Base-by-base conservation (phyloP, 2,113 vertebrate genomes). In the human region DNA sequence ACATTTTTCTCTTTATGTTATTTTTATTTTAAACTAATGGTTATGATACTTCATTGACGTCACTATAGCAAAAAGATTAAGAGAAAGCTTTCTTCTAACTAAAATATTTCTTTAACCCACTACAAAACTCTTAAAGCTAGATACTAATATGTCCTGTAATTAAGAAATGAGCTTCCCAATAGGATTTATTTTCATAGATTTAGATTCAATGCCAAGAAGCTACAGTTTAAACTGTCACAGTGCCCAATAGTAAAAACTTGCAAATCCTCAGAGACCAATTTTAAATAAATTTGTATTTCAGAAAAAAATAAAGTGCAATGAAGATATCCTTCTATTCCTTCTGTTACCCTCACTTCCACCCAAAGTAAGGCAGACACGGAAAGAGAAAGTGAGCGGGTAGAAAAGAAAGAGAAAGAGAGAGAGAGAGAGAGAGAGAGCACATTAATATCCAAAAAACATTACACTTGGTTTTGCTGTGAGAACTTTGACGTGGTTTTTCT, bases 181-280 rank as follows among this genome's bases (percentile, higher is more conserved):
- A 81, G 97, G 97, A 98, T 97, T 97, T 96, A 94, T 96, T 98
- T 94, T 91, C 92, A 97, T 59, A 90, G 96, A 97, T 96, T 98
- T 92, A 88, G 11, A 90, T 94, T 93, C 97, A 97, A 93, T 91
- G 85, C 96, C 95, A 93, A 93, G 95, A 97, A 94, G 52, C 43
- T 55, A 86, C 27, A 79, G 61, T 76, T 98, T 92, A 93, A 97
- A 98, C 96, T 97, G 93, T 59, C 87, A 90, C 91, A 95, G 57
- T 97, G 87, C 82, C 98, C 90, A 90, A 66, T 73, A 92, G 90
- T 89, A 95, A 84, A 84, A 83, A 48, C 66, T 78, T 50, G 92
- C 90, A 98, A 96, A 97, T 97, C 95, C 61, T 93, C 89, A 30
- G 89, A 95, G 88, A 91, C 30, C 57, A 66, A 52, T 94, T 97